These are phyloP conservation scores for Argyresthia goedartella DNA, from an alignment of 2,888 invertebrate species.

Conservation along the genomic window DNA sequence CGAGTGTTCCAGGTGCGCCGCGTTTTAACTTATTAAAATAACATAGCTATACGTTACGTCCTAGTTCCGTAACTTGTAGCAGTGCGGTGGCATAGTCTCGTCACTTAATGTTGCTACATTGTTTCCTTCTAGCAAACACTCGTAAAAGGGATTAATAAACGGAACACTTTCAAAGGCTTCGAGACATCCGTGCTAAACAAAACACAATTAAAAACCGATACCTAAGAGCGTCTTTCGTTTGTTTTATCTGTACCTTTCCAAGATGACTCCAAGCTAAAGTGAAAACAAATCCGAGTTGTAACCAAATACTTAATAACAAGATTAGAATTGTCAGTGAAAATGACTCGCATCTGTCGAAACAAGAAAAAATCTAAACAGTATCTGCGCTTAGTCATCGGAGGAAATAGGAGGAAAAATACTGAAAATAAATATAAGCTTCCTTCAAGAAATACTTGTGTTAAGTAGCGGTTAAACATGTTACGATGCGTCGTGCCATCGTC, in stretches of 20 bases:
- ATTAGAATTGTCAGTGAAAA: conserved; percentile 18
- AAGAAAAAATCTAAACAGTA: conserved; percentile 12
- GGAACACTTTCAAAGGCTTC: too few species aligned
- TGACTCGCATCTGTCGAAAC: conserved; percentile 11
- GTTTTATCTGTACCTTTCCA: too few species aligned
- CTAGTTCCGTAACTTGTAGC: background rate
- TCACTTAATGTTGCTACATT: background rate
- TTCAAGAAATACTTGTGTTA: conserved; percentile 22
- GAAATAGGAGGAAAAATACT: conserved; percentile 14
- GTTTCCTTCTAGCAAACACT: background rate
- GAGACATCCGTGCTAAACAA: too few species aligned
- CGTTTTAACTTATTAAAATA: conserved; percentile 3
- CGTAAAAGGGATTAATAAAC: background rate
- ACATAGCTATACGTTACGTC: background rate
- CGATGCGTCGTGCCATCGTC: conserved; percentile 12
- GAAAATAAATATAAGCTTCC: conserved; percentile 19
- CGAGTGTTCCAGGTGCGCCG: conserved; percentile 50
- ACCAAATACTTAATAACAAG: conserved; percentile 9
- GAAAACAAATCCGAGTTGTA: background rate
- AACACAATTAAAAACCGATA: too few species aligned
- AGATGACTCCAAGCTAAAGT: too few species aligned
- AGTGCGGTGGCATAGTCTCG: background rate
- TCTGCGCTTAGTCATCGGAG: conserved; percentile 10
- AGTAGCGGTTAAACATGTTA: conserved; percentile 18
- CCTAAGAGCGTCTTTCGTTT: too few species aligned